These are phyloP conservation scores for Paedocypris sp. DNA, from an alignment of 2,113 vertebrate genomes.

Conservation along the genomic window DNA sequence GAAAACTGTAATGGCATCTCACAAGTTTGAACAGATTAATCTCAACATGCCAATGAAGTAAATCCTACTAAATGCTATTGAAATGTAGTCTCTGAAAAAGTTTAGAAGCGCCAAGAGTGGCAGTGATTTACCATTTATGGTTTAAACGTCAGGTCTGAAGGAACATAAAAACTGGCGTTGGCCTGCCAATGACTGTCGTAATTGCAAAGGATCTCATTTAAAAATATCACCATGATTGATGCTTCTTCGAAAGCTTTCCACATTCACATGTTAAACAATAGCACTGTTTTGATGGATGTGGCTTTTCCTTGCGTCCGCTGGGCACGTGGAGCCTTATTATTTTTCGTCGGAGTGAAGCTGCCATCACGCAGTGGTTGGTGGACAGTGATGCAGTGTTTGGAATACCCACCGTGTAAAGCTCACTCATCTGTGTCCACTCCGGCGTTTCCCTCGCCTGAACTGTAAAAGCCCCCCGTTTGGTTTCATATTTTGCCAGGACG, in stretches of 20 bases:
- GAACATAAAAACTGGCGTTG: no score
- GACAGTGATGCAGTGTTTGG: slow-evolving; percentile 10
- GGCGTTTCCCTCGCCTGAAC: not conserved
- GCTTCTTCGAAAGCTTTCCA: not conserved
- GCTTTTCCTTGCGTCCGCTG: not conserved
- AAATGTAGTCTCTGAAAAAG: no score
- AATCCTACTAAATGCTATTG: no score
- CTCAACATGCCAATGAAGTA: no score
- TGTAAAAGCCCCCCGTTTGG: not conserved
- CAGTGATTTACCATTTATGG: no score
- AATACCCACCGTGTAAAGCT: not conserved
- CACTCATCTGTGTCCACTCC: not conserved
- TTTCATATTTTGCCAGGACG: not conserved
- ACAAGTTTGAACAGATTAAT: no score
- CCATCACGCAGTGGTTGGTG: not conserved
- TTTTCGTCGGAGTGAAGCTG: not conserved
- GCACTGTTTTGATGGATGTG: slow-evolving; percentile 4
- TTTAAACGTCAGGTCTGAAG: no score
- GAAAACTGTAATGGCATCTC: no score
- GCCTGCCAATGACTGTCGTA: no score
- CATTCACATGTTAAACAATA: not conserved
- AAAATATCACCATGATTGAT: not conserved
- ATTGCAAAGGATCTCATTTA: not conserved
- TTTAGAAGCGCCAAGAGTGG: no score
- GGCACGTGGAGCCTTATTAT: not conserved